Conservation (phyloP, 1,140 invertebrate species). For the Drosophila leontia region DNA sequence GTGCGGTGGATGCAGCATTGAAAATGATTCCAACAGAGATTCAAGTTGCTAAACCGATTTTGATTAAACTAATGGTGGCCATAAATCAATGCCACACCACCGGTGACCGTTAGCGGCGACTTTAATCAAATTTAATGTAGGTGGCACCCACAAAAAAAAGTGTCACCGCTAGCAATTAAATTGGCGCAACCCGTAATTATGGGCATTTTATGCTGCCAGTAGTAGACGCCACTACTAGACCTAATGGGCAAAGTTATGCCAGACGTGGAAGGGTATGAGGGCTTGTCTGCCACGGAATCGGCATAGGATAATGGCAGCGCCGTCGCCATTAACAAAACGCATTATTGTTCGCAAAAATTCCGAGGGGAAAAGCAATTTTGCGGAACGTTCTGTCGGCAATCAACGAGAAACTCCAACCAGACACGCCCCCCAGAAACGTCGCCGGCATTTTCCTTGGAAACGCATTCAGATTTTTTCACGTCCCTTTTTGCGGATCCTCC, state of each 20-base stretch:
- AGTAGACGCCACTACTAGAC: conserved; percentile 3
- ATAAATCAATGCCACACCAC: conserved; percentile 52
- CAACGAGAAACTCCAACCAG: conserved; percentile 52
- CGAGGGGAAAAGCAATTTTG: conserved; percentile 30
- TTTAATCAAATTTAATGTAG: conserved; percentile 70
- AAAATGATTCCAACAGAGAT: conserved; percentile 20
- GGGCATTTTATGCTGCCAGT: conserved; percentile 37
- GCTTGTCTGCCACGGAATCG: conserved; percentile 33
- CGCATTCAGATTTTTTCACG: conserved; percentile 47
- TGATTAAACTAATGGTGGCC: conserved; percentile 71
- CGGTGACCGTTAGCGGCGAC: conserved; percentile 15
- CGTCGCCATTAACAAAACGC: conserved; percentile 67
- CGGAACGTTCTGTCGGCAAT: conserved; percentile 44
- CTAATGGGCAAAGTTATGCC: conserved; percentile 40
- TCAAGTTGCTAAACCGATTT: conserved; percentile 50
- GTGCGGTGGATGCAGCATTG: conserved; percentile 19
- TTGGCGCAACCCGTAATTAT: conserved; percentile 48
- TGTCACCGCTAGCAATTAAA: conserved; percentile 37
- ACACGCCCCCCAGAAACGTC: conserved; percentile 41
- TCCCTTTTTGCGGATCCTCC: conserved; percentile 24
- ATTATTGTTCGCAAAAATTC: conserved; percentile 71
- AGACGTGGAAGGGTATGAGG: conserved; percentile 4
- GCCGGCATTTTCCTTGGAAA: conserved; percentile 40
- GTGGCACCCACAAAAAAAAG: conserved; percentile 27
- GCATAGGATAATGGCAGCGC: conserved; percentile 47